Base-by-base conservation (phyloP, 2,888 invertebrate genomes). In the Ptilodon capucinus region DNA sequence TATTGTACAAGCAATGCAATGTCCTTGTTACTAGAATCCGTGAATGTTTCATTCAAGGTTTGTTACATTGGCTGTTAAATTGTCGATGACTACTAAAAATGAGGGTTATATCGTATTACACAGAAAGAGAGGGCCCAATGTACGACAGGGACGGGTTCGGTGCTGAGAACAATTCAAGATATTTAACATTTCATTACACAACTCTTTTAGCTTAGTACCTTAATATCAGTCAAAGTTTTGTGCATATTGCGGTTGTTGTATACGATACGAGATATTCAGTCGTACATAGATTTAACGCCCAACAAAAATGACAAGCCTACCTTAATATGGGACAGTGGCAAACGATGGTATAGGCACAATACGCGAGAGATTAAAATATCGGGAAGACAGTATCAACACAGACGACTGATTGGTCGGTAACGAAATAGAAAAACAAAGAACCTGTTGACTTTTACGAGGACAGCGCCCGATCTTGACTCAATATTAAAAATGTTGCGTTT, bases 241-340 rank as follows among this genome's bases (percentile, higher is more conserved):
- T 40, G 44, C 56, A 53, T 48, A 49, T n/a, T n/a, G n/a, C 46
- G 40, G 40, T 40, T 54, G 54, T 54, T 51, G 54, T 44, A 48
- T 51, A 57, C 40, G 48, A 64, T 54, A 45, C n/a, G n/a, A n/a
- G n/a, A 43, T 42, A 48, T 14, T 13, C 47, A 54, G 48, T 51
- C 52, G 62, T 60, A 64, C 49, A 38, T 60, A 64, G 62, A 59
- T 64, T 61, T 61, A 57, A 59, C 32, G 36, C 39, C 44, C 34
- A 7, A 28, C n/a, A 11, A 28, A 34, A 13, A 35, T 25, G 25
- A 25, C n/a, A 11, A 34, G 3, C 13, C 8, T 5, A 2, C 4
- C 17, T 1, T 34, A 16, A n/a, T 28, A n/a, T 4, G n/a, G n/a
- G n/a, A n/a, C n/a, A 11, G n/a, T 28, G 28, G 28, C 11, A 28